These are phyloP conservation scores for Leuctra nigra DNA, from an alignment of 2,888 invertebrate species.

Conservation along the genomic window DNA sequence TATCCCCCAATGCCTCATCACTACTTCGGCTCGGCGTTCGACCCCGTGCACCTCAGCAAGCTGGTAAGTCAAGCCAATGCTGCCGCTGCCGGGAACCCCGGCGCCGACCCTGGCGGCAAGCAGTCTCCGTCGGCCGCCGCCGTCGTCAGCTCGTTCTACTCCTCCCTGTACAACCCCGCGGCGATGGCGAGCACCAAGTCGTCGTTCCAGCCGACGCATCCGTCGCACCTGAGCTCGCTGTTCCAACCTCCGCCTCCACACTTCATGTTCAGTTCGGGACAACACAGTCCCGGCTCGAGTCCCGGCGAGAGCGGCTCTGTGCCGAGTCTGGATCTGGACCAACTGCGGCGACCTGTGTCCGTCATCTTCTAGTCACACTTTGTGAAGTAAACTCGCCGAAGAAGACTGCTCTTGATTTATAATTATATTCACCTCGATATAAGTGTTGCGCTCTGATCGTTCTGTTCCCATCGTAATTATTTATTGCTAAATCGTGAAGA, in stretches of 20 bases:
- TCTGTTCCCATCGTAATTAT: too few species aligned
- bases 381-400: slow-evolving; percentile 35
- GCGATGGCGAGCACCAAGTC: slow-evolving; percentile 6
- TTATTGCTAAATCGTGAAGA: too few species aligned
- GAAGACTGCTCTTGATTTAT: too few species aligned
- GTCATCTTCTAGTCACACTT: slow-evolving; percentile 56
- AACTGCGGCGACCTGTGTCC: slow-evolving; percentile 61
- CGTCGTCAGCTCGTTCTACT: slow-evolving; percentile 61
- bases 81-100: slow-evolving; percentile 41
- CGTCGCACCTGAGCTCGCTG: slow-evolving; percentile 15
- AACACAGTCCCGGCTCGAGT: slow-evolving; percentile 42
- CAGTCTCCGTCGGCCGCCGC: slow-evolving; percentile 41
- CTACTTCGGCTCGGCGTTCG: slow-evolving; percentile 72
- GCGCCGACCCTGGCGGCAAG: slow-evolving; percentile 44
- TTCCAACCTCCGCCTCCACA: slow-evolving; percentile 46
- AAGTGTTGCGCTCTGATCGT: too few species aligned
- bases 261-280: slow-evolving; percentile 38
- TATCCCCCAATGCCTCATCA: slow-evolving; percentile 50
- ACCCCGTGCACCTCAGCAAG: slow-evolving; percentile 56
- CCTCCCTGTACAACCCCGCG: slow-evolving; percentile 50
- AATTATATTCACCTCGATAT: too few species aligned
- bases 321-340: slow-evolving; percentile 34
- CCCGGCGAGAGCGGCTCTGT: slow-evolving; percentile 34
- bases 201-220: slow-evolving; percentile 22
- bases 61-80: slow-evolving; percentile 46